These are phyloP conservation scores for Nematostella vectensis DNA, from an alignment of 92 coral and sea anemone genomes.

Conservation along the genomic window DNA sequence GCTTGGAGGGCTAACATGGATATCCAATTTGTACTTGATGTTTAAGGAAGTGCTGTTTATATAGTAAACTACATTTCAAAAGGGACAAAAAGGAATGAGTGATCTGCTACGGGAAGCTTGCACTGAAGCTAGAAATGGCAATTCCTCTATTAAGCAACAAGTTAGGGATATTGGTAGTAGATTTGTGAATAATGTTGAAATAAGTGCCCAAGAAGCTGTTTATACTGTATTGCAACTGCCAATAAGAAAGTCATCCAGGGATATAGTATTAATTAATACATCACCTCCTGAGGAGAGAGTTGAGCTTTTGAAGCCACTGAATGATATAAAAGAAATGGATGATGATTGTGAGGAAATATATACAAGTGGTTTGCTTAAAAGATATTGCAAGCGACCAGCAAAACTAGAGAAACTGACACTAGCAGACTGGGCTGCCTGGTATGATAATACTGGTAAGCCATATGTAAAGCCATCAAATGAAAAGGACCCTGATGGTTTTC, in stretches of 20 bases:
- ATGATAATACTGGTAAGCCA: constrained; percentile 43
- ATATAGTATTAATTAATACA: constrained; percentile 52
- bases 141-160: constrained; percentile 22
- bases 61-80: constrained; percentile 48
- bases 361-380: constrained; percentile 47
- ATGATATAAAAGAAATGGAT: constrained; percentile 38
- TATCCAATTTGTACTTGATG: constrained; percentile 57
- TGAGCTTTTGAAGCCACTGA: constrained; percentile 26
- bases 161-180: constrained; percentile 45
- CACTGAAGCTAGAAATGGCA: constrained; percentile 39
- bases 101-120: constrained; percentile 38
- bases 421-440: constrained; percentile 62
- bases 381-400: constrained; percentile 47
- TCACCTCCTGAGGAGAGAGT: constrained; percentile 46
- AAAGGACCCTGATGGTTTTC: constrained; percentile 37
- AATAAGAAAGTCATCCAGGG: constrained; percentile 35
- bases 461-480: constrained; percentile 32
- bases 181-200: constrained; percentile 61
- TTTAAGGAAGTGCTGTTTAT: constrained; percentile 53
- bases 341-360: constrained; percentile 60
- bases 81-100: constrained; percentile 68
- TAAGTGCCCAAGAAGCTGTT: constrained; percentile 59
- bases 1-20: constrained; percentile 75
- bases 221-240: constrained; percentile 32
- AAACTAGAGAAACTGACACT: constrained; percentile 41